phyloP scores from a whole-genome alignment of 2,888 invertebrate genomes.

The Colletes collaris region DNA sequence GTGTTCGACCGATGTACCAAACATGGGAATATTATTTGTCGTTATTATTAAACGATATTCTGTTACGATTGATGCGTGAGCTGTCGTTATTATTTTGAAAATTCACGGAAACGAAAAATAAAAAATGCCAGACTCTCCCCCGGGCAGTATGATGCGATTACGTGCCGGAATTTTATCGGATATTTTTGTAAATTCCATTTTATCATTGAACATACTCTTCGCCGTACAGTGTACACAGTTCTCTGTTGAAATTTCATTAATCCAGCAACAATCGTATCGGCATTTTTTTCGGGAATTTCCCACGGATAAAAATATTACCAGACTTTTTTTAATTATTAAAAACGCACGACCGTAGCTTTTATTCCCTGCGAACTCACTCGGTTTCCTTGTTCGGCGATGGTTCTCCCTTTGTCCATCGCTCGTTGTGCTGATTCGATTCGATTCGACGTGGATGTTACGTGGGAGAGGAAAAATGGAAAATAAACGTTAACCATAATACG shows the following conservation, averaged over 20 bases:
- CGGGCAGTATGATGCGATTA: slow-evolving; percentile 20
- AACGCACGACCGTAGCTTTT: slow-evolving; percentile 10
- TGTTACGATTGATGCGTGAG: background rate
- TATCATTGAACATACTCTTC: slow-evolving; percentile 8
- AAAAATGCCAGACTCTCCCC: background rate
- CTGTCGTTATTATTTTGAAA: background rate
- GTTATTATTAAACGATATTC: background rate
- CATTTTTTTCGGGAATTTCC: slow-evolving; percentile 16
- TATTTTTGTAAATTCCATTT: slow-evolving; percentile 40
- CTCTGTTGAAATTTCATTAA: slow-evolving; percentile 39
- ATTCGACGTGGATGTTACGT: slow-evolving; percentile 34
- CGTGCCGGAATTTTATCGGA: slow-evolving; percentile 35
- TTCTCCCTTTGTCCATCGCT: slow-evolving; percentile 33
- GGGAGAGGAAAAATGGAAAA: slow-evolving; percentile 9
- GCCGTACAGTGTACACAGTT: background rate
- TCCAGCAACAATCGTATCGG: slow-evolving; percentile 20
- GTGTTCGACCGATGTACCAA: too few relatives aligned
- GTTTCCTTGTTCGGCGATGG: slow-evolving; percentile 36
- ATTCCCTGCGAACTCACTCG: slow-evolving; percentile 46
- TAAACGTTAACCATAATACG: slow-evolving; percentile 17
- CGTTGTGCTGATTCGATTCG: slow-evolving; percentile 38
- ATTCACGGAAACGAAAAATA: background rate
- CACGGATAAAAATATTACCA: background rate
- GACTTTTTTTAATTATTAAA: slow-evolving; percentile 29
- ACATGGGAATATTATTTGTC: background rate